Conservation (phyloP, 2,113 vertebrate genomes). For the Catharus fuscescens region DNA sequence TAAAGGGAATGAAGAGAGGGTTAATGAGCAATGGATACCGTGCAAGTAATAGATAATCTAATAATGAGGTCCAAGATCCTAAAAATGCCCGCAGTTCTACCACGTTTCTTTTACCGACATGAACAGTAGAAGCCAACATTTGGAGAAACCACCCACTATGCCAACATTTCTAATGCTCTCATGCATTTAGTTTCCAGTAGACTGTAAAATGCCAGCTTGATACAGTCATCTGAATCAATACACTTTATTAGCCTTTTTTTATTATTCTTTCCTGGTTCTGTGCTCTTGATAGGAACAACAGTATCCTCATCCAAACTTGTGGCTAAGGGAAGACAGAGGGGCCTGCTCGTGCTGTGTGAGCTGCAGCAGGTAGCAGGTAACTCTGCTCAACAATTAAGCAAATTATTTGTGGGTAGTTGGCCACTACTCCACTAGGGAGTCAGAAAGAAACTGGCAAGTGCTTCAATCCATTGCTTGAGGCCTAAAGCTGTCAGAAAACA, state of each 20-base stretch:
- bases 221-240: slow-evolving; percentile 45
- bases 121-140: slow-evolving; percentile 38
- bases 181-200: slow-evolving; percentile 51
- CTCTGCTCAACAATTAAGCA: neutral
- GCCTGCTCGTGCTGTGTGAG: accelerated
- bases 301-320: neutral
- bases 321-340: neutral
- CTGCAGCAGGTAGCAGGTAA: slow-evolving; percentile 23
- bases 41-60: neutral
- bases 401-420: neutral
- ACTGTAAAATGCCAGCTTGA: slow-evolving; percentile 59
- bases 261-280: neutral
- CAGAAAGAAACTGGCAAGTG: slow-evolving; percentile 14
- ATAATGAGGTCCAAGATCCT: neutral
- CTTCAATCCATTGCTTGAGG: neutral
- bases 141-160: slow-evolving; percentile 42
- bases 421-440: neutral
- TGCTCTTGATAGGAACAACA: neutral
- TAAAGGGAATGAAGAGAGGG: neutral
- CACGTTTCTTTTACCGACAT: neutral
- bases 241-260: slow-evolving; percentile 50
- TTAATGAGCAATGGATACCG: neutral
- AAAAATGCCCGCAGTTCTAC: neutral
- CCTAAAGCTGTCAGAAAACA: slow-evolving; percentile 26
- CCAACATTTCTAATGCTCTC: slow-evolving; percentile 48